Base-by-base conservation (phyloP, 2,797 vertebrate genomes). In the Gambelia wislizenii region DNA sequence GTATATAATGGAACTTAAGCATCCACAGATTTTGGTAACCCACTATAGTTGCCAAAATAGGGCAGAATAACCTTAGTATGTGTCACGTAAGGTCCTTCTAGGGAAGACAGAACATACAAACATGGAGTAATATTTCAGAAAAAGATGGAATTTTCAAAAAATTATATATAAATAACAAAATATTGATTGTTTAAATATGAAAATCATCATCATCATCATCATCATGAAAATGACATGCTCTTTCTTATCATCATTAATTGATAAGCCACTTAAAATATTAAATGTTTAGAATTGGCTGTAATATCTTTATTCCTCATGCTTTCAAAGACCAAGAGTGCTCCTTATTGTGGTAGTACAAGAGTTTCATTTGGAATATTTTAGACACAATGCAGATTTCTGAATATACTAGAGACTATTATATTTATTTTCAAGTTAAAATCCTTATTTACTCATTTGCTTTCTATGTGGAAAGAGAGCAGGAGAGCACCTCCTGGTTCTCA, bases 151-250 rank as follows among this genome's bases (percentile, higher is more conserved):
- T 20, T 36, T 70, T 70, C 82, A 70, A 70, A 54, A 70, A 72
- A 6, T n/a, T 13, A 22, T 27, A 44, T 83, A 67, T 47, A 33
- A 84, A 69, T 30, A 64, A 33, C 36, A 83, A 30, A 22, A 59
- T 59, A 18, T 22, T 61, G 9, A 30, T 61, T 59, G 22, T 22
- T 59, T 59, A 59, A 59, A 59, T 59, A 59, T 22, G 20, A 59
- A 47, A 49, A 83, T 6, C 33, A 2, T 47, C 91, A 88, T 18
- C 36, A 47, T 84, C 90, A 81, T 1, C 0, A 10, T 6, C 4
- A 0, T 0, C 56, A 54, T 90, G 0, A 36, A 90, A 86, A 2
- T 49, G 8, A 42, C 78, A 13, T 77, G 87, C 79, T 4, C 83
- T 6, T 89, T 75, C 47, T 83, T 92, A 20, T 89, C 30, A 75